phyloP scores from a whole-genome alignment of 2,113 vertebrate genomes.

The Talpa occidentalis region DNA sequence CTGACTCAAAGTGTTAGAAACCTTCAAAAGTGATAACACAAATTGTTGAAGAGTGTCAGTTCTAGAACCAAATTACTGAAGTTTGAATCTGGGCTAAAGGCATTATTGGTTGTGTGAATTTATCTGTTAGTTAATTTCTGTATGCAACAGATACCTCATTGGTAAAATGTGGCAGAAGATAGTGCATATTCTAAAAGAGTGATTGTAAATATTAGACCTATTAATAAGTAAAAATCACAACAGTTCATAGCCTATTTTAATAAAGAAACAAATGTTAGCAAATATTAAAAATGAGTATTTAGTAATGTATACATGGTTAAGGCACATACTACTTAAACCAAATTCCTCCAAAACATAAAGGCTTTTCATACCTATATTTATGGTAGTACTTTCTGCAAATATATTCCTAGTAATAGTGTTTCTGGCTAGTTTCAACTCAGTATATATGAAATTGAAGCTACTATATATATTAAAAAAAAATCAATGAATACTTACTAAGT shows the following conservation, averaged over 20 bases:
- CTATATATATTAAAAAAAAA: not conserved
- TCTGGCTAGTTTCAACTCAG: not conserved
- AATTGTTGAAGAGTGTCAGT: not conserved
- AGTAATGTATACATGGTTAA: not conserved
- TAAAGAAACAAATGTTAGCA: not conserved
- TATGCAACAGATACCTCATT: not conserved
- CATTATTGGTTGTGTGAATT: not conserved
- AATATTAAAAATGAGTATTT: not conserved
- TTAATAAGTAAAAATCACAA: not conserved
- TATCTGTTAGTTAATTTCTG: not conserved
- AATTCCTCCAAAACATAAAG: not conserved
- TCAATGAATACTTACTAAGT: not conserved
- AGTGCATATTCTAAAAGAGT: not conserved
- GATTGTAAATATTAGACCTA: not conserved
- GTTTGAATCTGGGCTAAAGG: not conserved
- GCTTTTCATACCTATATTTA: not conserved
- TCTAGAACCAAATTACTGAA: not conserved
- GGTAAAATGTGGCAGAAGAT: not conserved
- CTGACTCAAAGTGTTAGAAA: not conserved
- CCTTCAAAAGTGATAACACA: not conserved
- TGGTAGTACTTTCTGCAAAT: not conserved
- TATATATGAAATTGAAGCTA: not conserved
- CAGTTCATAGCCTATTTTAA: not conserved
- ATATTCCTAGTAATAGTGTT: not conserved
- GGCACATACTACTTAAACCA: not conserved